These are phyloP conservation scores for Phataginus tricuspis DNA, from an alignment of 2,797 vertebrate genomes.

Conservation along the genomic window DNA sequence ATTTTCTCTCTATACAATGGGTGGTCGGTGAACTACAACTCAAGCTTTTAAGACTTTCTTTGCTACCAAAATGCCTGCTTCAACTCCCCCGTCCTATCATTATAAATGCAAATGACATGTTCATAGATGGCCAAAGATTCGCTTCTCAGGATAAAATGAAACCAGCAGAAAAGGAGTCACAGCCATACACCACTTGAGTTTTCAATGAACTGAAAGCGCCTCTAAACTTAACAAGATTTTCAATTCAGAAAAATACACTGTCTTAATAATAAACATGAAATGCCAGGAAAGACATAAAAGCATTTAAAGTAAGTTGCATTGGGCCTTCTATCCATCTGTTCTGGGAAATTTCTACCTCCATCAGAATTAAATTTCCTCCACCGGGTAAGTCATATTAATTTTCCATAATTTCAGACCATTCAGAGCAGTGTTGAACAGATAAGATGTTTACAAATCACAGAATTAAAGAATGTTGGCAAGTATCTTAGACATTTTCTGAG, in stretches of 20 bases:
- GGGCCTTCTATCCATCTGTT: background rate
- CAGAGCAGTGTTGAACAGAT: background rate
- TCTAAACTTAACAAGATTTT: background rate
- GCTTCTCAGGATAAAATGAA: constrained; percentile 7
- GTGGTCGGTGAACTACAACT: background rate
- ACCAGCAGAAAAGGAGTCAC: background rate
- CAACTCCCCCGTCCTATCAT: background rate
- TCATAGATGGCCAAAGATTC: background rate
- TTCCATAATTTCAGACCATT: background rate
- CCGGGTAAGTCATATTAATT: background rate
- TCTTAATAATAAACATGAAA: constrained; percentile 7
- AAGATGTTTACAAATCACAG: background rate
- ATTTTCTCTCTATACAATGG: background rate
- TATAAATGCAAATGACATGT: constrained; percentile 8
- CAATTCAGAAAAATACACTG: background rate
- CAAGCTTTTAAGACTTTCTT: background rate
- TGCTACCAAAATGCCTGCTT: background rate
- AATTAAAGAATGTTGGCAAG: constrained; percentile 1
- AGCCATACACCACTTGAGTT: background rate
- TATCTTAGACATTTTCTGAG: background rate
- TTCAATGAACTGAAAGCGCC: background rate
- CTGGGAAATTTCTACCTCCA: background rate
- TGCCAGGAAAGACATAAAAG: background rate
- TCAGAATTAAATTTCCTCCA: background rate
- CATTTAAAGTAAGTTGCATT: background rate